These are phyloP conservation scores for Turritopsis dohrnii DNA, from an alignment of 30 jellyfish, hydroid and myxozoan species.

Conservation along the genomic window DNA sequence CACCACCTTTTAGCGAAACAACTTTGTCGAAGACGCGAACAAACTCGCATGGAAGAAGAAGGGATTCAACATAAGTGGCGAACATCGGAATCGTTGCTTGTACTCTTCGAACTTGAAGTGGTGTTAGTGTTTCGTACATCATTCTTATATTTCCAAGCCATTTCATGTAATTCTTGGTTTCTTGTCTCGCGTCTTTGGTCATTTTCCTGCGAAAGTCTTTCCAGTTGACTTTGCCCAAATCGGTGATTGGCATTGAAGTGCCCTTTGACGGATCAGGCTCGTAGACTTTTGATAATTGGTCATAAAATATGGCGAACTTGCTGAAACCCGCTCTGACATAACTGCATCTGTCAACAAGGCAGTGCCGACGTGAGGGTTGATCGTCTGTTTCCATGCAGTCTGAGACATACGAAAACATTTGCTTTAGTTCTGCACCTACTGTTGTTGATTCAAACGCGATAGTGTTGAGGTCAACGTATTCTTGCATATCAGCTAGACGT, in stretches of 20 bases:
- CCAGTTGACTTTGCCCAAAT: neutral
- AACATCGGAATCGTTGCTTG: slow-evolving; percentile 8
- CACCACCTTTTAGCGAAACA: neutral
- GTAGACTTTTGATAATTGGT: neutral
- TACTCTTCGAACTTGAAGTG: neutral
- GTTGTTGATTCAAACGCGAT: neutral
- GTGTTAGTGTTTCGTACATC: neutral
- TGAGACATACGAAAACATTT: neutral
- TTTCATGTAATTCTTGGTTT: neutral
- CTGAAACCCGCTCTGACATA: slow-evolving; percentile 5
- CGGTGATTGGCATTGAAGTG: neutral
- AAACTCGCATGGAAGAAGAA: neutral
- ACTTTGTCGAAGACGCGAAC: neutral
- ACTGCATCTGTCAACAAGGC: neutral
- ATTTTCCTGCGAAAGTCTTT: neutral
- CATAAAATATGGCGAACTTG: slow-evolving; percentile 3
- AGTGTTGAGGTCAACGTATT: neutral
- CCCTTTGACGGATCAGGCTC: neutral
- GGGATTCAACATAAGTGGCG: neutral
- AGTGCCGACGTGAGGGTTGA: neutral
- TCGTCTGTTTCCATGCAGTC: neutral
- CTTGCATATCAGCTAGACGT: neutral
- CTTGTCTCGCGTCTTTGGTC: neutral
- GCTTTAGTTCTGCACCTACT: neutral
- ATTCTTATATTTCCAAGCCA: neutral